A percentile compares a stretch with the other conserved stretches of the same genome.
Conservation (phyloP, 2,113 vertebrate genomes). For the Myiagra hebetior region DNA sequence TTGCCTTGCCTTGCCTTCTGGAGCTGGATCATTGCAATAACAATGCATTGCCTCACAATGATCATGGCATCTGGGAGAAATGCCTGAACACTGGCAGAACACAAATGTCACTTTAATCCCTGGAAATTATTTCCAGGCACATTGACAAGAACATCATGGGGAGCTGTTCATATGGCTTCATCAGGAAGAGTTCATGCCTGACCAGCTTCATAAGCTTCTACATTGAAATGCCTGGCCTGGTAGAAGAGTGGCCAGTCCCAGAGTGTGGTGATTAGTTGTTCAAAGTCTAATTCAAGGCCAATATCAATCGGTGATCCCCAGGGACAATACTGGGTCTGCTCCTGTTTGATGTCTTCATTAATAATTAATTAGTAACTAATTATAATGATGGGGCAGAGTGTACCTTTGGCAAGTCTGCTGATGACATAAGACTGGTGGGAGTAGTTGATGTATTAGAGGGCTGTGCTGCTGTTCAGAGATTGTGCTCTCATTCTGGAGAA, state of each 20-base stretch:
- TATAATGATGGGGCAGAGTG: not conserved
- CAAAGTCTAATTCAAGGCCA: not conserved
- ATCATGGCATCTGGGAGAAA: not conserved
- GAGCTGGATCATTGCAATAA: too few relatives aligned
- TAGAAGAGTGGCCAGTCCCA: not conserved
- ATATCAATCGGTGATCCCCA: not conserved
- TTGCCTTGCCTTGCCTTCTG: not conserved
- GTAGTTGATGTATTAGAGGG: not conserved
- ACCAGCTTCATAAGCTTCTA: not conserved
- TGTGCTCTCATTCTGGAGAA: not conserved
- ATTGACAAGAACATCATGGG: not conserved
- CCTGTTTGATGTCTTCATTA: not conserved
- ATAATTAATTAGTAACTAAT: not conserved
- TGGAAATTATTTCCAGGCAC: not conserved
- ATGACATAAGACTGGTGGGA: not conserved
- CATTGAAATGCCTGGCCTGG: not conserved
- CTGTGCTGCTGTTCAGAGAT: not conserved
- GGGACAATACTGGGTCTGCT: not conserved
- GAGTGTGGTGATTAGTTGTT: fast-evolving
- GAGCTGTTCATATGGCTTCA: not conserved
- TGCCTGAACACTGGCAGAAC: not conserved
- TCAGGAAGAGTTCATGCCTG: not conserved
- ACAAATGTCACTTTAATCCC: not conserved
- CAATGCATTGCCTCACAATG: not conserved
- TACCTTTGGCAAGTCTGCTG: not conserved